phyloP scores from a whole-genome alignment of 2,113 vertebrate genomes.

The Neolamprologus variostigma region DNA sequence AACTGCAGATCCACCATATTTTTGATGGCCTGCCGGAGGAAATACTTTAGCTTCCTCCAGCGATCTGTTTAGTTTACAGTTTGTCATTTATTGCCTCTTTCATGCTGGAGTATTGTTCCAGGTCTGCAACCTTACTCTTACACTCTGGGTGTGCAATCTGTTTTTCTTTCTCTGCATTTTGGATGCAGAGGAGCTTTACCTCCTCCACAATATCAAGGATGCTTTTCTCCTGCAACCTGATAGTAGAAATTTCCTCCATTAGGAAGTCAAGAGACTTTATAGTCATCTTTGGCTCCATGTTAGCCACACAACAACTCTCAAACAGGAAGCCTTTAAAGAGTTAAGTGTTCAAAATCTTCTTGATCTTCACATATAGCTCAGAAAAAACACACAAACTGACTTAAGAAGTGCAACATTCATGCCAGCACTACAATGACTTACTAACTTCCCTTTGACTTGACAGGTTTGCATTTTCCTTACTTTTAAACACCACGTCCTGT shows the following conservation, averaged over 20 bases:
- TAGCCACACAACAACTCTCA: neutral
- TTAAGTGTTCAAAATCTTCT: accelerated
- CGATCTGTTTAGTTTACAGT: neutral
- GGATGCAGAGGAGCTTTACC: neutral
- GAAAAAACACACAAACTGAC: neutral
- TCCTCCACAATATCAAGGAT: neutral
- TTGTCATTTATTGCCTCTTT: neutral
- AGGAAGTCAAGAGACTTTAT: neutral
- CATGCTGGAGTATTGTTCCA: neutral
- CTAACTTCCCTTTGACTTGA: neutral
- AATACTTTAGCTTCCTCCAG: neutral
- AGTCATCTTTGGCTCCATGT: neutral
- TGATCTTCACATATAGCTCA: neutral
- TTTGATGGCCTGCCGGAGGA: neutral
- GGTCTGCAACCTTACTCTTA: neutral
- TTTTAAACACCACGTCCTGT: neutral
- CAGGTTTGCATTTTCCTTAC: neutral
- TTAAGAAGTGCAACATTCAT: neutral
- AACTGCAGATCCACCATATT: neutral
- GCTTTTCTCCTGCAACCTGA: neutral
- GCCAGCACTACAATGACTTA: neutral
- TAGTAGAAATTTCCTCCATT: neutral
- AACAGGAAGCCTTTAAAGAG: neutral
- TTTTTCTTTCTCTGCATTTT: neutral
- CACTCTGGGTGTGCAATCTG: neutral